These are phyloP conservation scores for Cerceris ruficornis DNA, from an alignment of 2,888 invertebrate genomes.

Conservation along the genomic window DNA sequence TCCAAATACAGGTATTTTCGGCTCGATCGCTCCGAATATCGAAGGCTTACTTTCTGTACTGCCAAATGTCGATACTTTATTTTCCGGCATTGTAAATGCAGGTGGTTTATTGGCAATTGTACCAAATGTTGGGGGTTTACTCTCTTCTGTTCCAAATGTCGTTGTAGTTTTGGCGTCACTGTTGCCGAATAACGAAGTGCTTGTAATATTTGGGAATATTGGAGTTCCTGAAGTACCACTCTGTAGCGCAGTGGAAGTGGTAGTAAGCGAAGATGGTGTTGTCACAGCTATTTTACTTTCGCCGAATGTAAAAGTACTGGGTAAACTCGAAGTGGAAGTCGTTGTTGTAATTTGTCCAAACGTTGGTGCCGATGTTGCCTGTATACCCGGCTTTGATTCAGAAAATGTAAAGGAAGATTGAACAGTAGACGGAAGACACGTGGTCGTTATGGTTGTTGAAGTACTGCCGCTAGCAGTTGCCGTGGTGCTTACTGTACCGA, in stretches of 20 bases:
- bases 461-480: conserved; percentile 26
- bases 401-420: conserved; percentile 61
- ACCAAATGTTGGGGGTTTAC: conserved; percentile 63
- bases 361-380: conserved; percentile 37
- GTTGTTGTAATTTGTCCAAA: conserved; percentile 53
- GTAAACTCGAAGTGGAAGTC: conserved; percentile 26
- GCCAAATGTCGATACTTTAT: conserved; percentile 66
- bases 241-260: conserved; percentile 37
- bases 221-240: conserved; percentile 32
- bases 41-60: conserved; percentile 59
- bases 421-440: conserved; percentile 61
- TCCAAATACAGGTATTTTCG: conserved; percentile 51
- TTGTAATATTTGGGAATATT: conserved; percentile 52
- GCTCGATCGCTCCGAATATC: conserved; percentile 54
- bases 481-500: conserved; percentile 50
- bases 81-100: conserved; percentile 61
- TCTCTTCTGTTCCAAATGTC: conserved; percentile 64
- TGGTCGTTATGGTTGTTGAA: conserved; percentile 32
- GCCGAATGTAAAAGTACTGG: conserved; percentile 58
- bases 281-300: conserved; percentile 46
- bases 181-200: conserved; percentile 58
- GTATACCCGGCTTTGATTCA: conserved; percentile 48
- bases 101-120: conserved; percentile 57
- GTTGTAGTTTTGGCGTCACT: conserved; percentile 46
- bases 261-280: conserved; percentile 20